A percentile compares a stretch with the other conserved stretches of the same genome.
These are phyloP conservation scores for Carposina sasakii DNA, from an alignment of 1,140 invertebrate genomes.

Conservation along the genomic window DNA sequence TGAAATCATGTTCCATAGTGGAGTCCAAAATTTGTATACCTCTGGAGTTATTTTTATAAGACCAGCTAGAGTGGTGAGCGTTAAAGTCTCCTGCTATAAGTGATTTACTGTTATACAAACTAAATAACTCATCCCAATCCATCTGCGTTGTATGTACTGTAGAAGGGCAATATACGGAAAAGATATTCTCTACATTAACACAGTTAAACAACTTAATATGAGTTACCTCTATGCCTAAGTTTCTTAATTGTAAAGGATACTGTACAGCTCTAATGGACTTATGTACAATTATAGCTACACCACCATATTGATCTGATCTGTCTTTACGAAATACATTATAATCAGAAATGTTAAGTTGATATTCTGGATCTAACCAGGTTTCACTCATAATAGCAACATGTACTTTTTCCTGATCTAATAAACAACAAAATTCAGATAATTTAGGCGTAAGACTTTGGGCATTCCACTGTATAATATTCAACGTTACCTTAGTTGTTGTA, in stretches of 20 bases:
- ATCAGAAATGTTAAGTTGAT: neutral
- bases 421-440: neutral
- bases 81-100: slow-evolving; percentile 20
- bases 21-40: slow-evolving; percentile 10
- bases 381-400: slow-evolving; percentile 15
- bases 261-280: slow-evolving; percentile 14
- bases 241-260: neutral
- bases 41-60: slow-evolving; percentile 11
- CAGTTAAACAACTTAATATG: slow-evolving; percentile 14
- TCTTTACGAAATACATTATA: slow-evolving; percentile 14
- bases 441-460: slow-evolving; percentile 14
- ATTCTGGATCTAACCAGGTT: slow-evolving; percentile 10
- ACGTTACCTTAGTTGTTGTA: neutral
- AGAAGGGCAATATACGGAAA: slow-evolving; percentile 15
- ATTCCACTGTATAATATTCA: slow-evolving; percentile 18
- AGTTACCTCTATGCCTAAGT: slow-evolving; percentile 13
- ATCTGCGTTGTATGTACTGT: slow-evolving; percentile 1
- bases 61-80: slow-evolving; percentile 21
- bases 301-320: slow-evolving; percentile 11
- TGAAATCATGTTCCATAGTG: slow-evolving; percentile 15
- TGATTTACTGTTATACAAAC: neutral
- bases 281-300: slow-evolving; percentile 15
- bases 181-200: slow-evolving; percentile 8
- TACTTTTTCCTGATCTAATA: slow-evolving; percentile 13
- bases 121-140: slow-evolving; percentile 21